A percentile compares a stretch with the other conserved stretches of the same genome.
phyloP scores from a whole-genome alignment of 53 echinoderm and acorn worm genomes.

The Echinarachnius parma region DNA sequence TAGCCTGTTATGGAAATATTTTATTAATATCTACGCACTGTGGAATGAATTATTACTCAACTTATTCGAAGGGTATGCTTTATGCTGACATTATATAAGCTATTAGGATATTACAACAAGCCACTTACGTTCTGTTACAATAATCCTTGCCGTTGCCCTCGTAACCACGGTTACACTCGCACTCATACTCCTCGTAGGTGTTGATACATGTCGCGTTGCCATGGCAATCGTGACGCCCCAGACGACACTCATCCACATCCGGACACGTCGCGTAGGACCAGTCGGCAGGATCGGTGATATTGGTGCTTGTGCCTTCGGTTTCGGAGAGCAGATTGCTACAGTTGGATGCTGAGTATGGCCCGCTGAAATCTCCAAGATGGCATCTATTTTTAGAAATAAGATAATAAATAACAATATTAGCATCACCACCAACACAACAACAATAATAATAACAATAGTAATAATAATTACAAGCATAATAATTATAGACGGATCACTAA shows the following conservation, averaged over 20 bases:
- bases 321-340: conserved; percentile 55
- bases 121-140: conserved; percentile 81
- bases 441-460: no score
- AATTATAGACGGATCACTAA: no score
- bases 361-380: conserved; percentile 3
- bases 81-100: background rate
- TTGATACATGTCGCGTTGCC: conserved; percentile 78
- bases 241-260: conserved; percentile 75
- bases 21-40: no score
- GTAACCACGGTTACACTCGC: conserved; percentile 78
- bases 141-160: conserved; percentile 62
- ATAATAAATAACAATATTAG: background rate
- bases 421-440: background rate
- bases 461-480: no score
- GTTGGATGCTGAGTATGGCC: background rate
- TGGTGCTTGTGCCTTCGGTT: no score
- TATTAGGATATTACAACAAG: background rate
- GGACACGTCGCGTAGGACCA: conserved; percentile 86
- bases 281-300: conserved; percentile 46
- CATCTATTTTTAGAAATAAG: background rate
- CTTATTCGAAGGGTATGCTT: background rate
- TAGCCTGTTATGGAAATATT: no score
- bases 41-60: no score
- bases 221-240: conserved; percentile 72
- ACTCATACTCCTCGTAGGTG: conserved; percentile 61